Conservation (phyloP, 2,888 invertebrate species). For the Ptilodon capucinus region DNA sequence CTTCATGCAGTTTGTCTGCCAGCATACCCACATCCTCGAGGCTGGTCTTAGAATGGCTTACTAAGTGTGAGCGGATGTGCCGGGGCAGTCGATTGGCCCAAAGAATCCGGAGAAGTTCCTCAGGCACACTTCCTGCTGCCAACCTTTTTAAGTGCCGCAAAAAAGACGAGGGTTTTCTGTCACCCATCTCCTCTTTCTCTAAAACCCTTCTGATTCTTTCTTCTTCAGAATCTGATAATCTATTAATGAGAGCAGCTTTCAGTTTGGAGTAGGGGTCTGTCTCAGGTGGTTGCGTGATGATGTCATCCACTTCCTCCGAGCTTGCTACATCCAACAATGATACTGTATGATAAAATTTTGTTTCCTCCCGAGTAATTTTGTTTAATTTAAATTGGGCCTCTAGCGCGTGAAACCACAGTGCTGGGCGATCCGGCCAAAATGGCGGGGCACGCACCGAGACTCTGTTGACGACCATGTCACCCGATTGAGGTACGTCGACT, state of each 20-base stretch:
- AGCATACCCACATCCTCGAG: neutral
- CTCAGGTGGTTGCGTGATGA: neutral
- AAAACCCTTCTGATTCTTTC: neutral
- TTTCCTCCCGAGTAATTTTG: neutral
- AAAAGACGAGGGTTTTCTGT: neutral
- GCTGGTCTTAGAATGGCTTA: no score
- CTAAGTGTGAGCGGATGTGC: neutral
- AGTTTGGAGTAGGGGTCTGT: neutral
- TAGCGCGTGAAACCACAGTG: neutral
- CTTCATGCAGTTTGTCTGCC: neutral
- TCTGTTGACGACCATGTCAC: neutral
- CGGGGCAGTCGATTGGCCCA: neutral
- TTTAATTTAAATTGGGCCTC: neutral
- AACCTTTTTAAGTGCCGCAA: neutral
- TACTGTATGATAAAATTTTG: neutral
- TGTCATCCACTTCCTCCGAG: neutral
- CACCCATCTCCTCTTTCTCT: neutral
- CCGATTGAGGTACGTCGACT: neutral
- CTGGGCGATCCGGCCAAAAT: neutral
- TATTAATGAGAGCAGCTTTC: neutral
- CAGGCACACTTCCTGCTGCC: neutral
- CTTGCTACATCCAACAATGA: neutral
- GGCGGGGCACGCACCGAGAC: neutral
- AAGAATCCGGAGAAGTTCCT: neutral
- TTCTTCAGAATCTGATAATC: neutral